Conservation (phyloP, 2,797 vertebrate genomes). For the Crenichthys baileyi region DNA sequence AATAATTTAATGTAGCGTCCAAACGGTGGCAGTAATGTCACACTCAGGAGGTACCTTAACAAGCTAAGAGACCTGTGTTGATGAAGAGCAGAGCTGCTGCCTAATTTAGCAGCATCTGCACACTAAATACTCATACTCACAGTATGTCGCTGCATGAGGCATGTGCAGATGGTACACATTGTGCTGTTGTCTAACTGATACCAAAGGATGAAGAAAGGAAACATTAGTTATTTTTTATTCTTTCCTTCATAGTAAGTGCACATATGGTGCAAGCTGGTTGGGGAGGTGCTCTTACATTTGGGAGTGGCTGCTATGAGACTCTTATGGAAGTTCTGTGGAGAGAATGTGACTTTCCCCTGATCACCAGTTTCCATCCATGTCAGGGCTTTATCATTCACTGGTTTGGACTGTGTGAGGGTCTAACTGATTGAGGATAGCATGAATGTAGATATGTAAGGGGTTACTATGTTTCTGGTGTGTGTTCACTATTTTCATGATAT, state of each 20-base stretch:
- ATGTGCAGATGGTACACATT: neutral
- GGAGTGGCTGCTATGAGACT: neutral
- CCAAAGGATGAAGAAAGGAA: neutral
- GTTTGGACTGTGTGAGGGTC: neutral
- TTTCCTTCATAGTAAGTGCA: neutral
- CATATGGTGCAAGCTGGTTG: neutral
- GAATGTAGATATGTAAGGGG: neutral
- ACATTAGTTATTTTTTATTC: neutral
- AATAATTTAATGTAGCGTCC: conserved; percentile 45
- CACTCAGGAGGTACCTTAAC: conserved; percentile 5
- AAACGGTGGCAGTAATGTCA: conserved; percentile 67
- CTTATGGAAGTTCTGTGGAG: neutral
- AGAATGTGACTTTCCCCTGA: conserved; percentile 1
- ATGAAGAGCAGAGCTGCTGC: neutral
- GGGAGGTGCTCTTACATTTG: neutral
- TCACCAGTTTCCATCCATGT: neutral
- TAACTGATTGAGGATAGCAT: neutral
- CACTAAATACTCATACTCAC: conserved; percentile 21
- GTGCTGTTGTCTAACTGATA: neutral
- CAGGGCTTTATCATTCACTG: neutral
- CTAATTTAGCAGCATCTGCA: conserved; percentile 23
- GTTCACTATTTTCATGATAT: neutral
- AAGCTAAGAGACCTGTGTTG: conserved; percentile 8
- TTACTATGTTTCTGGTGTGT: neutral
- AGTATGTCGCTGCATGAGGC: conserved; percentile 9